Evolutionary conservation across 2,888 invertebrate genomes (phyloP), one percentile per base, ranked within the genome.

Genomic region (Stenolophus ochropezus): DNA sequence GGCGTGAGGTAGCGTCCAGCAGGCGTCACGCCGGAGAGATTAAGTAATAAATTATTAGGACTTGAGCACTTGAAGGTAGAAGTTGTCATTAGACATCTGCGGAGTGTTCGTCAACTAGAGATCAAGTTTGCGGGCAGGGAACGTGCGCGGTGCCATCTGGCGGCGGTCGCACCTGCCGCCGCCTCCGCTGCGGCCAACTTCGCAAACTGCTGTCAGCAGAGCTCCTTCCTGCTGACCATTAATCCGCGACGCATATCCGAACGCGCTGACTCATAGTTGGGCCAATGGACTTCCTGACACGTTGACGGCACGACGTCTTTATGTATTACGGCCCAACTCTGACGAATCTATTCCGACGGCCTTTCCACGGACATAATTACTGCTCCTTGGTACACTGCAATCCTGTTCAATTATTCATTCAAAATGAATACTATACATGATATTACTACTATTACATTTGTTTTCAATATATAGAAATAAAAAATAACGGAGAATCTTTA

Each of bases 101-200:
- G 75, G 75, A 75, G 53, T 75, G 53, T 53, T 75, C 75, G 75
- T 75, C 75, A 53, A 75, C 75, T 75, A 21, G 51, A 75, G 75
- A 75, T 75, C 75, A 75, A 75, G 75, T 75, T 75, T 75, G 75
- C 53, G 75, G 73, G 49, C 73, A 27, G 11, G 75, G 53, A 51
- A 75, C 51, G 75, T 53, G 75, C 51, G 16, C 75, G 53, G 84
- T 83, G 84, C 84, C 85, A 86, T 84, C 85, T 86, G 83, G 84
- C 83, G 83, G 81, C 83, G 84, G 85, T 86, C 84, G 85, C 85
- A 16, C 82, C 74, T 56, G 58, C 47, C 75, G 11, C 18, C 8
- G 21, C 81, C 81, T 25, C 65, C 53, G 21, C 58, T 61, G 58
- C 58, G 49, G 75, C 51, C 49, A 75, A 81, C 74, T 81, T 81